A percentile compares a stretch with the other conserved stretches of the same genome.
These are phyloP conservation scores for Bombus impatiens DNA, from an alignment of 1,140 invertebrate species.

Conservation along the genomic window DNA sequence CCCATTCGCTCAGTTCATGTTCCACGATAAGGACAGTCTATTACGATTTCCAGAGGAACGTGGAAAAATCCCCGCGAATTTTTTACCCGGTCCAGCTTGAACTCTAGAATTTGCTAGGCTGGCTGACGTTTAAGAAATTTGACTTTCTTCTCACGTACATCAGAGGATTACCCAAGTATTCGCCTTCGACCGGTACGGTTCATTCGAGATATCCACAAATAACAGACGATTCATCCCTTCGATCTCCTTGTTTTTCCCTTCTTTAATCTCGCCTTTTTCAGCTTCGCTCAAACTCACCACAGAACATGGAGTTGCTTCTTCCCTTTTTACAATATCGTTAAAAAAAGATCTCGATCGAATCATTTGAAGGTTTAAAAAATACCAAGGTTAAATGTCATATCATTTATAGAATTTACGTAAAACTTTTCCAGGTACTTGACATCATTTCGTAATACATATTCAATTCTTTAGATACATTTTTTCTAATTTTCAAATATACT, in stretches of 20 bases:
- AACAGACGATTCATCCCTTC: constrained; percentile 44
- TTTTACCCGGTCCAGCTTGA: constrained; percentile 58
- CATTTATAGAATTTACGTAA: not conserved
- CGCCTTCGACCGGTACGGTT: constrained; percentile 52
- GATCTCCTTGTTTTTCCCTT: constrained; percentile 26
- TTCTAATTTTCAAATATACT: no score
- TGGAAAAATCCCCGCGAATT: constrained; percentile 63
- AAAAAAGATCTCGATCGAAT: not conserved
- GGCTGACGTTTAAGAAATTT: constrained; percentile 76
- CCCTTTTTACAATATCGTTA: no score
- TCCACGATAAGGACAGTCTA: not conserved
- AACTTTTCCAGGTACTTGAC: not conserved
- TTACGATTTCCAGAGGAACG: constrained; percentile 17
- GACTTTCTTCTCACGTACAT: constrained; percentile 76
- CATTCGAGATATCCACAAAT: constrained; percentile 60
- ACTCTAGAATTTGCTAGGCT: constrained; percentile 55
- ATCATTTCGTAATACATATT: not conserved
- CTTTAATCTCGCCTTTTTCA: constrained; percentile 28
- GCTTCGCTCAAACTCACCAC: not conserved
- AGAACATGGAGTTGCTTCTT: not conserved
- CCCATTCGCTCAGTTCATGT: not conserved
- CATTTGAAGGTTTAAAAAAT: not conserved
- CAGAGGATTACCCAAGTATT: constrained; percentile 71
- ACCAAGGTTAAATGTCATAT: not conserved
- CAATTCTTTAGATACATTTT: not conserved